Evolutionary conservation across 2,113 vertebrate species (phyloP), one percentile per base, ranked within the genome.

Genomic region (Carassius gibelio): DNA sequence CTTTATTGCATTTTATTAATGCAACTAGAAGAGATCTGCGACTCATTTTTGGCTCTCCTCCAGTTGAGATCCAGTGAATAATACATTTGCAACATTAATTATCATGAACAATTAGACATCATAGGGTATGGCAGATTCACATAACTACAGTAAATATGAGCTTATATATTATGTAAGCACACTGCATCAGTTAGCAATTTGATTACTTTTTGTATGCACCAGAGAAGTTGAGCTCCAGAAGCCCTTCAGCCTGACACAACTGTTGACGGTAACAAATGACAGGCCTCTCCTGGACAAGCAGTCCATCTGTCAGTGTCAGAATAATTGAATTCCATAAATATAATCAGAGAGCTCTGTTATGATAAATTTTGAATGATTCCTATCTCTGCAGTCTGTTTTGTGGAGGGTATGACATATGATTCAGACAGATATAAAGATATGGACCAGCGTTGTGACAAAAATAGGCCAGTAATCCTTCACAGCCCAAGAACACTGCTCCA

Each of bases 281-380:
- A 61, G 80, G 72, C 64, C 86, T 92, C 91, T 91, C 61, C 85
- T 85, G 91, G 91, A 91, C 90, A 91, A 88, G 83, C 81, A 89
- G 90, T 92, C 93, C 92, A 94, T 94, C 91, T 93, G 91, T 94
- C 94, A 93, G 90, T 93, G 93, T 93, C 94, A 93, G 80, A 85
- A 85, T 94, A 94, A 94, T 93, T 93, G 90, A 94, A 94, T 95
- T 94, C 90, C 89, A 92, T 93, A 92, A 94, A 93, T 93, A 89
- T 92, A 94, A 94, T 93, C 90, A 92, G 87, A 85, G 90, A 85
- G 90, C 89, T 90, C 89, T 93, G 93, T 93, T 93, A 90, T 92
- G 92, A 90, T 85, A 85, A 57, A 88, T 86, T 87, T 90, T 91
- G 88, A 69, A 89, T 87, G 90, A 87, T 92, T 85, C 55, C 84